A percentile compares a stretch with the other conserved stretches of the same genome.
phyloP scores from a whole-genome alignment of 2,888 invertebrate genomes.

The Netelia melanura region DNA sequence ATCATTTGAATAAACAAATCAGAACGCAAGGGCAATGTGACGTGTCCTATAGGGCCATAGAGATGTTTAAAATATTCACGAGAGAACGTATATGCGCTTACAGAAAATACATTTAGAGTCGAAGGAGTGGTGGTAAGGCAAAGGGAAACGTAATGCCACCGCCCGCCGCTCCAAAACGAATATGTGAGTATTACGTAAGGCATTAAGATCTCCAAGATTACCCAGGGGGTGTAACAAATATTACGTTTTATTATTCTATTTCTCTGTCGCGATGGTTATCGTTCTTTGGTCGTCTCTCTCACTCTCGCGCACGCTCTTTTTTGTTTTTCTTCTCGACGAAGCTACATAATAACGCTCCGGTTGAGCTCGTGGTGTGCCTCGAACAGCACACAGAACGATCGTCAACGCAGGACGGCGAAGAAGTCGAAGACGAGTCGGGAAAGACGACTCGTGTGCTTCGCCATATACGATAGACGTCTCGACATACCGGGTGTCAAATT shows the following conservation, averaged over 20 bases:
- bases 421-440: conserved; percentile 44
- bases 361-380: conserved; percentile 36
- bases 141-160: conserved; percentile 46
- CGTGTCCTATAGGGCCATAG: too few relatives aligned
- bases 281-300: conserved; percentile 71
- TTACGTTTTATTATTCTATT: conserved; percentile 79
- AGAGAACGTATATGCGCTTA: neutral
- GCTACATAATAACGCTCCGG: conserved; percentile 36
- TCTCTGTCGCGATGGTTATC: conserved; percentile 72
- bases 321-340: neutral
- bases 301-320: neutral
- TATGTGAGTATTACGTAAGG: conserved; percentile 77
- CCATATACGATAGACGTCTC: neutral
- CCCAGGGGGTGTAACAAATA: conserved; percentile 75
- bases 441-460: conserved; percentile 45
- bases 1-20: too few relatives aligned
- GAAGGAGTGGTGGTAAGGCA: neutral
- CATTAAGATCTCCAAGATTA: conserved; percentile 78
- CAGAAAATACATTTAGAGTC: neutral
- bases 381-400: conserved; percentile 31
- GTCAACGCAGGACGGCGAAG: conserved; percentile 31
- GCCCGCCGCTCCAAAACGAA: conserved; percentile 70
- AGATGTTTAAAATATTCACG: too few relatives aligned
- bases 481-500: too few relatives aligned
- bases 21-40: too few relatives aligned